Base-by-base conservation (phyloP, 2,797 vertebrate genomes). In the Sebastes nivosus region DNA sequence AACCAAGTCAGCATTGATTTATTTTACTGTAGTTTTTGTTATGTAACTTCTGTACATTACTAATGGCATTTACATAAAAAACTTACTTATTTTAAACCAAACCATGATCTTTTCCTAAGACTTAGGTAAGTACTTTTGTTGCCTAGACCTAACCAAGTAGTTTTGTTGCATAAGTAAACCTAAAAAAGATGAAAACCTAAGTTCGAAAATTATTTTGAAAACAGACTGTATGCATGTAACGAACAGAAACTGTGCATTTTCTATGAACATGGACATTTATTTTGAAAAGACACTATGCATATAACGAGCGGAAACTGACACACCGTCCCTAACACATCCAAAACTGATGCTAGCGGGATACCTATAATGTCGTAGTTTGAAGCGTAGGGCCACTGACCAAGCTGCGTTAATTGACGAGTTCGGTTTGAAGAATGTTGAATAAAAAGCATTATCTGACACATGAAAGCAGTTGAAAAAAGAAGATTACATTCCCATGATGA, bases 211-310 rank as follows among this genome's bases (percentile, higher is more conserved):
- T 46, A 46, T 46, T 50, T 59, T 57, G 55, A 25, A 57, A 57
- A 42, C 14, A 42, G 38, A 42, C 14, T 42, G 42, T 18, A 46
- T 46, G 42, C 42, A 18, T 46, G 16, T 46, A 18, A 18, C 42
- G 16, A 46, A 16, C 42, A 46, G 42, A 46, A 46, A 46, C 14
- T 46, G 42, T 46, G 0, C 3, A 6, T 46, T 46, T 46, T 16
- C 42, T 46, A 0, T 16, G 38, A 42, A 16, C 1, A 42, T 46
- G 16, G 42, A 46, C 0, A 0, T 46, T 46, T 46, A 46, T 46
- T 50, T 59, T 57, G 54, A 57, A 57, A 57, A 57, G 14, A 59
- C 16, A 18, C 16, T 59, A 29, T 27, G 57, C 25, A 29, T 59
- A 9, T 18, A 59, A 18, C 8, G 16, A 29, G 25, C 27, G 14